These are phyloP conservation scores for Solenopsis fugax DNA, from an alignment of 1,140 invertebrate genomes.

Conservation along the genomic window DNA sequence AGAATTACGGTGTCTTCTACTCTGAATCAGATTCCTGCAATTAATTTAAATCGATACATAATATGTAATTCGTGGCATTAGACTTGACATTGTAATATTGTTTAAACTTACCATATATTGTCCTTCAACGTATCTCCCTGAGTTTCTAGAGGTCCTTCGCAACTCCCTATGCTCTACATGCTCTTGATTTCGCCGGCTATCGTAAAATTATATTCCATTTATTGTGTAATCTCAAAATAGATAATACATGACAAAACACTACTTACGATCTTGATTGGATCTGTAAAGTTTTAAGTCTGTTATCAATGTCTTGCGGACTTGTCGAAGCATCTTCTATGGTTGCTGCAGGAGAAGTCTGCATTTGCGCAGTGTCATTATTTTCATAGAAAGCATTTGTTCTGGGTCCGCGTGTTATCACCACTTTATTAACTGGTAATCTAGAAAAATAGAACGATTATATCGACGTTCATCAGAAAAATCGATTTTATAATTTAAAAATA, in stretches of 20 bases:
- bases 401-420: constrained; percentile 75
- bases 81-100: constrained; percentile 26
- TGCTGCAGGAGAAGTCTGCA: constrained; percentile 77
- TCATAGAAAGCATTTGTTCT: constrained; percentile 80
- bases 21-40: constrained; percentile 84
- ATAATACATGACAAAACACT: constrained; percentile 28
- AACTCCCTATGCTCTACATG: constrained; percentile 81
- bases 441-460: constrained; percentile 66
- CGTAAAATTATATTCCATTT: constrained; percentile 5
- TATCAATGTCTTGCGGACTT: constrained; percentile 84
- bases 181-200: constrained; percentile 81
- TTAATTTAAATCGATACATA: constrained; percentile 28
- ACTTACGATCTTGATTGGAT: constrained; percentile 83
- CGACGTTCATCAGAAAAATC: neutral
- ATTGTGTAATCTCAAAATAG: constrained; percentile 20
- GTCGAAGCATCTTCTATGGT: constrained; percentile 79
- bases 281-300: constrained; percentile 82
- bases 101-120: constrained; percentile 82
- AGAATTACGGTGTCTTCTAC: constrained; percentile 53
- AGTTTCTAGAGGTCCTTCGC: constrained; percentile 83
- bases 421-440: constrained; percentile 79
- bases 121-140: constrained; percentile 83
- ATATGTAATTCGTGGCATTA: constrained; percentile 33
- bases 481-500: neutral
- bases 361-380: constrained; percentile 76